Percentiles rank a stretch among this genome's conserved stretches.
These are phyloP conservation scores for Agrypnus murinus DNA, from an alignment of 2,888 invertebrate genomes.

Conservation along the genomic window DNA sequence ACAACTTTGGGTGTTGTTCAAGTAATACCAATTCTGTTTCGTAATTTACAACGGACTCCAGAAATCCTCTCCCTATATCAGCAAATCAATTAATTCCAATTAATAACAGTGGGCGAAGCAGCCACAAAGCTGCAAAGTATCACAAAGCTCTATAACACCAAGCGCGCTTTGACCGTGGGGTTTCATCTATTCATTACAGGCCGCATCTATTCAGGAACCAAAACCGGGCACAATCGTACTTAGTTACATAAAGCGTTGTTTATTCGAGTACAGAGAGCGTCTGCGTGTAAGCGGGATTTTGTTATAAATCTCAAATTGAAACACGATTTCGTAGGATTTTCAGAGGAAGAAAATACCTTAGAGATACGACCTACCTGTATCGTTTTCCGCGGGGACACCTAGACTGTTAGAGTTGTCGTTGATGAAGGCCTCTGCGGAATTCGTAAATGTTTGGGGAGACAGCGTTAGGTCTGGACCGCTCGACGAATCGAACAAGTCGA, in stretches of 20 bases:
- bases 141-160: conserved; percentile 32
- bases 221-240: conserved; percentile 22
- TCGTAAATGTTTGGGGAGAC: conserved; percentile 78
- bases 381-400: conserved; percentile 76
- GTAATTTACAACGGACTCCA: conserved; percentile 9
- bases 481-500: conserved; percentile 77
- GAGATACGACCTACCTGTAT: conserved; percentile 72
- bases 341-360: neutral
- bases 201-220: conserved; percentile 16
- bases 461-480: conserved; percentile 77
- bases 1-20: too few species aligned
- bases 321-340: conserved; percentile 2
- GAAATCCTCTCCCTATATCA: conserved; percentile 16
- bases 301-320: neutral
- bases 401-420: conserved; percentile 79
- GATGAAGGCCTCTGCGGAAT: conserved; percentile 78
- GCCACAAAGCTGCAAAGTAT: conserved; percentile 36
- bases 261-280: conserved; percentile 15
- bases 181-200: conserved; percentile 35
- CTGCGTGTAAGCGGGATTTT: neutral
- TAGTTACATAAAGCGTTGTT: conserved; percentile 28
- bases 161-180: conserved; percentile 30
- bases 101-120: conserved; percentile 25
- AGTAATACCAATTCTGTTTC: neutral
- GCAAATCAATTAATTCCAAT: conserved; percentile 38